Evolutionary conservation across 2,797 vertebrate genomes (phyloP).

Genomic region (Tragopan temminckii): DNA sequence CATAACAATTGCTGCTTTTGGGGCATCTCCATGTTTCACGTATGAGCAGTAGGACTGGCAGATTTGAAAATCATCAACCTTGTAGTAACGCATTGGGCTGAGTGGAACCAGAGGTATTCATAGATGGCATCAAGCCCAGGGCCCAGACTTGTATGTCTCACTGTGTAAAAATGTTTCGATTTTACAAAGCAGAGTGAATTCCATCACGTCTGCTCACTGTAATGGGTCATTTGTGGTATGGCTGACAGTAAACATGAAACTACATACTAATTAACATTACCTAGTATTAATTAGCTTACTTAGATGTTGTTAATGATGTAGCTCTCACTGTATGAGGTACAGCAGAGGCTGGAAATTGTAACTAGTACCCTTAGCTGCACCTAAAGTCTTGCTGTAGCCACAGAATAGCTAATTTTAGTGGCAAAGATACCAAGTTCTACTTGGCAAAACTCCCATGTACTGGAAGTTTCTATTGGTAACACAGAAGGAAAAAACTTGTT

Average conservation of each 20-base stretch:
- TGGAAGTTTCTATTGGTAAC: not conserved
- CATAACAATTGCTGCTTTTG: not conserved
- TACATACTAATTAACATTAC: not conserved
- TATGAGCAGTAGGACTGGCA: not conserved
- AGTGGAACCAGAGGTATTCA: not conserved
- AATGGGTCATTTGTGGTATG: not conserved
- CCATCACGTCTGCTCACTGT: not conserved
- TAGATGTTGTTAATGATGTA: not conserved
- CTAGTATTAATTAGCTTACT: not conserved
- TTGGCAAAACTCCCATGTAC: not conserved
- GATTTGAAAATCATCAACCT: not conserved
- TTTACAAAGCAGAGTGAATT: not conserved
- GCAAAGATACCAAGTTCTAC: not conserved
- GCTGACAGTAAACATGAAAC: not conserved
- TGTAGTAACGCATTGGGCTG: not conserved
- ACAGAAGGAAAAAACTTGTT: not conserved
- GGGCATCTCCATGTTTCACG: not conserved
- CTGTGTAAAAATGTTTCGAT: not conserved
- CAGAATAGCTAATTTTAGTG: not conserved
- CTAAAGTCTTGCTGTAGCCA: not conserved
- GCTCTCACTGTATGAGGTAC: not conserved
- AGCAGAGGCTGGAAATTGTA: not conserved
- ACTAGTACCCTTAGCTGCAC: not conserved
- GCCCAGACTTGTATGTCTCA: not conserved
- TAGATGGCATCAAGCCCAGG: not conserved